Conservation (phyloP, 2,113 vertebrate genomes). For the Chionis minor region DNA sequence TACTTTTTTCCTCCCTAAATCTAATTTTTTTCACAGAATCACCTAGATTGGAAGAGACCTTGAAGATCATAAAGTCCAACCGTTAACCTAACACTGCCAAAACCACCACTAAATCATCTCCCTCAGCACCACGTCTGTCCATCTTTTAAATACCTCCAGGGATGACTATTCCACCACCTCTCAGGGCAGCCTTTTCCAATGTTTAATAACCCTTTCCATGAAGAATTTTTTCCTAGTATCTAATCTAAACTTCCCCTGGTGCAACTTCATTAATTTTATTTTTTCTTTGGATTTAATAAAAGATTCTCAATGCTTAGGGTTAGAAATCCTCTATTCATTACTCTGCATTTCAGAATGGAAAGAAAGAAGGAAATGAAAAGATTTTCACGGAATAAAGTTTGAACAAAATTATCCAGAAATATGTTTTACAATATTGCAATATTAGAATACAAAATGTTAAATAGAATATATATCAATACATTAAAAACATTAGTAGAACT, state of each 20-base stretch:
- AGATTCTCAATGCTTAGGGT: fast-evolving
- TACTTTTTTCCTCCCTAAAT: not conserved
- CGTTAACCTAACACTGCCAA: too few species aligned
- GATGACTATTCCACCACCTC: too few species aligned
- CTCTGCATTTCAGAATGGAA: not conserved
- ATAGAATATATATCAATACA: not conserved
- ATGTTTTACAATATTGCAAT: not conserved
- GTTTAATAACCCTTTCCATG: too few species aligned
- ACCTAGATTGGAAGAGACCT: too few species aligned
- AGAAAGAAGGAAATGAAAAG: not conserved
- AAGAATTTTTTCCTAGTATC: too few species aligned
- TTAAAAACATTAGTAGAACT: not conserved
- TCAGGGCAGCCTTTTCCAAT: too few species aligned
- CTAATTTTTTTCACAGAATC: not conserved
- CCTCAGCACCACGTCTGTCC: too few species aligned
- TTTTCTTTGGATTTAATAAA: not conserved
- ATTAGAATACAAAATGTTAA: not conserved
- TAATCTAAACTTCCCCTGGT: too few species aligned
- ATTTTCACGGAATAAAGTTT: not conserved
- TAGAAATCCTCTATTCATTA: not conserved
- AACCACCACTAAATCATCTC: too few species aligned
- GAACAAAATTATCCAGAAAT: not conserved
- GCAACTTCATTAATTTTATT: not conserved
- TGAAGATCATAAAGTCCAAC: too few species aligned
- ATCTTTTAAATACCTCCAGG: too few species aligned